These are phyloP conservation scores for Cotesia congregata DNA, from an alignment of 2,888 invertebrate species.

Conservation along the genomic window DNA sequence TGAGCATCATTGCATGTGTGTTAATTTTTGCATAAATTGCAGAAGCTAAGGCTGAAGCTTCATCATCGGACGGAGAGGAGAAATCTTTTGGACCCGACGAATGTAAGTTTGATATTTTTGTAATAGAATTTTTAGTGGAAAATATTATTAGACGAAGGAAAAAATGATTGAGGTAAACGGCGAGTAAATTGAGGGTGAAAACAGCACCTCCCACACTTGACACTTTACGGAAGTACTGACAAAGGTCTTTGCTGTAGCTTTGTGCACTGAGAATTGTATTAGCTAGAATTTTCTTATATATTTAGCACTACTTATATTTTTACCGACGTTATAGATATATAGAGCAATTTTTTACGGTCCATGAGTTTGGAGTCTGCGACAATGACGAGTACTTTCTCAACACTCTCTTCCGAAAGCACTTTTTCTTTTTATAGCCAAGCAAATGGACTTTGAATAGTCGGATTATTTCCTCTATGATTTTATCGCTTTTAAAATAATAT, in stretches of 20 bases:
- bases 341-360: conserved; percentile 28
- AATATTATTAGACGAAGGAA: conserved; percentile 13
- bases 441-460: conserved; percentile 64
- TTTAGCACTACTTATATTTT: conserved; percentile 26
- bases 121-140: background rate
- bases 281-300: conserved; percentile 20
- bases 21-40: conserved; percentile 55
- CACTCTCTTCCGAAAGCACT: conserved; percentile 33
- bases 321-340: conserved; percentile 5
- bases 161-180: conserved; percentile 39
- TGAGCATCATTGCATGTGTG: conserved; percentile 48
- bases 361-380: conserved; percentile 29
- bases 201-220: conserved; percentile 30
- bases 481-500: background rate
- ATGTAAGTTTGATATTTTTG: conserved; percentile 55
- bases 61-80: conserved; percentile 65
- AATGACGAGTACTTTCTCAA: conserved; percentile 40
- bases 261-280: conserved; percentile 45
- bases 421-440: conserved; percentile 49
- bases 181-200: conserved; percentile 47
- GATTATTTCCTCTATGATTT: conserved; percentile 47
- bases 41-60: conserved; percentile 67
- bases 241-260: conserved; percentile 36
- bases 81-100: conserved; percentile 62
- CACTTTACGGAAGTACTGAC: conserved; percentile 47